Conservation (phyloP, 2,113 vertebrate genomes). For the Piaya cayana region DNA sequence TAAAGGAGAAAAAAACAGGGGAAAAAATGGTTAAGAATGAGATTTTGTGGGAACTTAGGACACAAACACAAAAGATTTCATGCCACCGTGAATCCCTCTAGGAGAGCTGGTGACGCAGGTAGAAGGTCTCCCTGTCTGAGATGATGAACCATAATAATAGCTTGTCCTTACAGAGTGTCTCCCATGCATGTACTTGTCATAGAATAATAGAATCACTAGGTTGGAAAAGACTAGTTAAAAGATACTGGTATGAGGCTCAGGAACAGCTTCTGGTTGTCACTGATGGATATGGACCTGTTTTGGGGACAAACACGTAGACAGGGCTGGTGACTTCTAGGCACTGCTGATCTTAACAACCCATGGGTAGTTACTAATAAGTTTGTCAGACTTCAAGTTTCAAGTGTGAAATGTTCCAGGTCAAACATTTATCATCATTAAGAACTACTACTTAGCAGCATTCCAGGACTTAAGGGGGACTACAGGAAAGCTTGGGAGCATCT, state of each 20-base stretch:
- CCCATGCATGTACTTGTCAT: not conserved
- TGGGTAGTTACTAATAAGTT: not conserved
- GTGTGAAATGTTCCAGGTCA: not conserved
- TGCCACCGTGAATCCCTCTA: not conserved
- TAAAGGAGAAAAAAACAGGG: not conserved
- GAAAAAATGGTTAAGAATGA: not conserved
- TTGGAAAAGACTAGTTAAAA: not conserved
- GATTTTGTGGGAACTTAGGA: slow-evolving; percentile 15
- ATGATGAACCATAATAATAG: not conserved
- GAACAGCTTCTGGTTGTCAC: not conserved
- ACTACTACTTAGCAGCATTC: no score
- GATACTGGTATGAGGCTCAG: not conserved
- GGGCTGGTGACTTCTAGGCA: not conserved
- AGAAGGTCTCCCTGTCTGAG: not conserved
- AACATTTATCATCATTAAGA: not conserved
- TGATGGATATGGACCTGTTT: accelerated
- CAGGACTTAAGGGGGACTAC: no score
- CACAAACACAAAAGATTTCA: slow-evolving; percentile 18
- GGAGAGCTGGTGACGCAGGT: not conserved
- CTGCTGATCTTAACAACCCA: not conserved
- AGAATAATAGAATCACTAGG: not conserved
- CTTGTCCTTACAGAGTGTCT: not conserved
- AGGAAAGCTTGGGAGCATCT: no score
- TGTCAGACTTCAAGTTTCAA: not conserved
- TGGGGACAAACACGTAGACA: not conserved